These are phyloP conservation scores for Atherinomorus stipes DNA, from an alignment of 2,113 vertebrate species.

Conservation along the genomic window DNA sequence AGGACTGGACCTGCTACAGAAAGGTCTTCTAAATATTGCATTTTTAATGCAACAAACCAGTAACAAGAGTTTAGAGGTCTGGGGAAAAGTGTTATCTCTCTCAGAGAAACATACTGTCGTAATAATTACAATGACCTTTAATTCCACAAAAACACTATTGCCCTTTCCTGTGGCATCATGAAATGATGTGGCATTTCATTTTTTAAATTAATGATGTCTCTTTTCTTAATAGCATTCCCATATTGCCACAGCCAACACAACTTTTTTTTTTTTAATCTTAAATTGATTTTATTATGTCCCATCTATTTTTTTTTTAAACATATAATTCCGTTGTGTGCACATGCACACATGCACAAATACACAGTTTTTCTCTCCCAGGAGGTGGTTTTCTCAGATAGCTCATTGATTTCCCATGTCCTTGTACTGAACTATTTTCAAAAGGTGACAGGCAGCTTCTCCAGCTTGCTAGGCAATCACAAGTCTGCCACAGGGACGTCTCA, in stretches of 20 bases:
- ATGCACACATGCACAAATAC: not conserved
- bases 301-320: slow-evolving; percentile 52
- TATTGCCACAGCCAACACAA: slow-evolving; percentile 53
- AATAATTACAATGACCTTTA: slow-evolving; percentile 34
- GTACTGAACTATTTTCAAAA: slow-evolving; percentile 73
- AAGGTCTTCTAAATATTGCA: not conserved
- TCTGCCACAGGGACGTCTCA: slow-evolving; percentile 46
- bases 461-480: slow-evolving; percentile 60
- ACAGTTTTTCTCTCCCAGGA: slow-evolving; percentile 23
- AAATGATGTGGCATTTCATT: slow-evolving; percentile 67
- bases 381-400: slow-evolving; percentile 59
- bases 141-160: slow-evolving; percentile 23
- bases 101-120: not conserved
- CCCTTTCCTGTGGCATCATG: slow-evolving; percentile 31
- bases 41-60: not conserved
- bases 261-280: slow-evolving; percentile 68
- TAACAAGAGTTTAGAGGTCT: slow-evolving; percentile 1
- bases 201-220: slow-evolving; percentile 69
- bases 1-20: no score
- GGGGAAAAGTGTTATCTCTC: not conserved
- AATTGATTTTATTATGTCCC: slow-evolving; percentile 71
- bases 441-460: slow-evolving; percentile 73
- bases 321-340: slow-evolving; percentile 2
- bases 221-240: slow-evolving; percentile 55
- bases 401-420: slow-evolving; percentile 80